These are phyloP conservation scores for Saguinus midas DNA, from an alignment of 2,113 vertebrate species.

Conservation along the genomic window DNA sequence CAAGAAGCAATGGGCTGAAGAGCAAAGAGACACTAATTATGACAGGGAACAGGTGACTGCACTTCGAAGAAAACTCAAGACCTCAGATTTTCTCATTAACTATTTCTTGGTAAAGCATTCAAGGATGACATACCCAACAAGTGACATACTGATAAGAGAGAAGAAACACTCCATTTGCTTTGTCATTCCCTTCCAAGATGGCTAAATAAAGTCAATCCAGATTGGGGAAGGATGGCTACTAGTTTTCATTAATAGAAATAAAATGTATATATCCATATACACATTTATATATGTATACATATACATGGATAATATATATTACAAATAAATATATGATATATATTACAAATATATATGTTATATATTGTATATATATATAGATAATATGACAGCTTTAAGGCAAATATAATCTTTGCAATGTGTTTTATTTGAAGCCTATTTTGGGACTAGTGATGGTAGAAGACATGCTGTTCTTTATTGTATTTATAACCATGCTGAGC, in stretches of 20 bases:
- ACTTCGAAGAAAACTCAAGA: background rate
- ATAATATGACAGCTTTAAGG: background rate
- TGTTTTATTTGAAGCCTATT: constrained; percentile 40
- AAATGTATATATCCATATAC: too few relatives aligned
- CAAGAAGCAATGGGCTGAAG: constrained; percentile 12
- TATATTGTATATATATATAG: too few relatives aligned
- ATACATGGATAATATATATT: too few relatives aligned
- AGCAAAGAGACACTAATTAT: background rate
- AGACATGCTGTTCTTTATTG: background rate
- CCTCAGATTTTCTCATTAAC: background rate
- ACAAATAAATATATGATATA: too few relatives aligned
- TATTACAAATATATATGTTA: background rate
- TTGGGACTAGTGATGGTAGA: background rate
- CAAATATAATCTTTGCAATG: background rate
- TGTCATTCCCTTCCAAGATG: background rate
- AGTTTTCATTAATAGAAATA: constrained; percentile 34
- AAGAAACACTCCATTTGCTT: background rate
- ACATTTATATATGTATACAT: too few relatives aligned
- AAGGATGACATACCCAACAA: background rate
- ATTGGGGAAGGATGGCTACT: background rate
- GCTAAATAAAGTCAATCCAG: background rate
- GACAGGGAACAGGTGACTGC: background rate
- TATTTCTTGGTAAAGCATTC: background rate
- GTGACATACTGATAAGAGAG: background rate
- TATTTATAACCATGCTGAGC: constrained; percentile 58